phyloP scores from a whole-genome alignment of 2,797 vertebrate genomes.

The Pseudopleuronectes americanus region DNA sequence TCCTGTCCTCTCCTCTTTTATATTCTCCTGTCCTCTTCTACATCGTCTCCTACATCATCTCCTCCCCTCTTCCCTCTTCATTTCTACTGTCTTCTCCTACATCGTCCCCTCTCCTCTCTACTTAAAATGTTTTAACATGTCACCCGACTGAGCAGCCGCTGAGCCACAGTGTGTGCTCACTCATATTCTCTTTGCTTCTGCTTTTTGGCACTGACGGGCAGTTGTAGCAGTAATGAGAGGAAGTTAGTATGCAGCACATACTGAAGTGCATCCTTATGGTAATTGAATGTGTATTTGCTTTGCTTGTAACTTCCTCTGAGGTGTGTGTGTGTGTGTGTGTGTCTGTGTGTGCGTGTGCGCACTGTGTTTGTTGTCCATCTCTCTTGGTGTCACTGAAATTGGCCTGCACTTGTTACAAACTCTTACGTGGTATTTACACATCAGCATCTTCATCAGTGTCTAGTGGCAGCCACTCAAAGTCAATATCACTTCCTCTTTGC shows the following conservation, averaged over 20 bases:
- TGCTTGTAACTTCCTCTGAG: not conserved
- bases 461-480: slow-evolving; percentile 68
- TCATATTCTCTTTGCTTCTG: not conserved
- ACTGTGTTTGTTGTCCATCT: slow-evolving; percentile 12
- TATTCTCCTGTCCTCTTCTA: too few species aligned
- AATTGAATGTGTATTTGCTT: slow-evolving; percentile 32
- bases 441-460: slow-evolving; percentile 65
- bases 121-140: too few species aligned
- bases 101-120: too few species aligned
- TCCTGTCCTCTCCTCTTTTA: too few species aligned
- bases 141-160: too few species aligned
- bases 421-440: slow-evolving; percentile 53
- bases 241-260: slow-evolving; percentile 30
- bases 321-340: slow-evolving; percentile 20
- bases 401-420: slow-evolving; percentile 23
- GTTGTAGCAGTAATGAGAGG: too few species aligned
- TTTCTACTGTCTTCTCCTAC: too few species aligned
- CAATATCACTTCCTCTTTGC: slow-evolving; percentile 68
- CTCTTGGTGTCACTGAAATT: slow-evolving; percentile 38
- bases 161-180: not conserved
- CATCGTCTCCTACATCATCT: too few species aligned
- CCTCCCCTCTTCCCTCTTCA: too few species aligned
- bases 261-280: not conserved
- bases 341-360: not conserved
- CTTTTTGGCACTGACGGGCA: too few species aligned